Evolutionary conservation across 1,140 invertebrate genomes (phyloP).

Genomic region (Lysiphlebus fabarum): DNA sequence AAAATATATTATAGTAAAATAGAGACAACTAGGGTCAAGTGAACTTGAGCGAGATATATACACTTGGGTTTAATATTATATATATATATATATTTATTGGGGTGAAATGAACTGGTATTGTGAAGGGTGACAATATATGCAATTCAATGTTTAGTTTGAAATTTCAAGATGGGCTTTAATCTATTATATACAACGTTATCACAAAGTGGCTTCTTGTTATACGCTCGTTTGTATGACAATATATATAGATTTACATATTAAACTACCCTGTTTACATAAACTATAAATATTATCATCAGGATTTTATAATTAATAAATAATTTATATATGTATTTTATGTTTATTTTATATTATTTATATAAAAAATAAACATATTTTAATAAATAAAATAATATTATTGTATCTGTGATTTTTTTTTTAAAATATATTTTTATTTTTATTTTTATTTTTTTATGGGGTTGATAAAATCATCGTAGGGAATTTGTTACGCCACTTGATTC

Average conservation of each 20-base stretch:
- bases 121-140: slow-evolving; percentile 50
- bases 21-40: slow-evolving; percentile 52
- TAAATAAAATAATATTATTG: not conserved
- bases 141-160: slow-evolving; percentile 27
- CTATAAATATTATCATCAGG: no score
- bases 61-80: slow-evolving; percentile 23
- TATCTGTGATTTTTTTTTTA: not conserved
- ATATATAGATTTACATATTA: not conserved
- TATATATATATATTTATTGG: not conserved
- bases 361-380: no score
- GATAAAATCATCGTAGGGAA: slow-evolving; percentile 12
- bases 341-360: not conserved
- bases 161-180: slow-evolving; percentile 48
- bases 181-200: slow-evolving; percentile 45
- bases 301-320: no score
- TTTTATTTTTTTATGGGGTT: no score
- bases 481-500: slow-evolving; percentile 11
- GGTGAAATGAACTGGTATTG: slow-evolving; percentile 33
- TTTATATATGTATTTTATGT: no score
- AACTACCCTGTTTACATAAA: no score
- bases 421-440: no score
- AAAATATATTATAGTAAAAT: not conserved
- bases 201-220: slow-evolving; percentile 55
- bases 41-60: slow-evolving; percentile 50
- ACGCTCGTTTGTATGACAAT: slow-evolving; percentile 46